These are phyloP conservation scores for Agrotis puta DNA, from an alignment of 2,888 invertebrate species.

Conservation along the genomic window DNA sequence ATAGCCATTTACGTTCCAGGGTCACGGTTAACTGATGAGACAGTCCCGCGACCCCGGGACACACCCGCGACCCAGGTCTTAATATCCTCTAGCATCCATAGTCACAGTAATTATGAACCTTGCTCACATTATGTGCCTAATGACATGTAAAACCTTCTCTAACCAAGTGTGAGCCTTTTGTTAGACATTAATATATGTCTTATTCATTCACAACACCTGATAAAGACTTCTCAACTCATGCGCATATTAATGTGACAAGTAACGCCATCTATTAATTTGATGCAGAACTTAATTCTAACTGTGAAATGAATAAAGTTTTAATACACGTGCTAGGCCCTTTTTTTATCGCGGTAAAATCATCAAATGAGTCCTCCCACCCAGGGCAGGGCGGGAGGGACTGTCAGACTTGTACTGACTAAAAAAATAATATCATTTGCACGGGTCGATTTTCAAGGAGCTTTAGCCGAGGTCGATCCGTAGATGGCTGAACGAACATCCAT, in stretches of 20 bases:
- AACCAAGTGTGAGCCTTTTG: not conserved
- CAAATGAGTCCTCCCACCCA: too few species aligned
- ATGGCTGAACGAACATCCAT: too few species aligned
- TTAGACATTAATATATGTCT: conserved; percentile 15
- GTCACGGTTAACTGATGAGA: too few species aligned
- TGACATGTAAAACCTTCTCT: not conserved
- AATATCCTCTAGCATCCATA: too few species aligned
- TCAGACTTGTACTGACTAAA: too few species aligned
- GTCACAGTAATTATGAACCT: not conserved
- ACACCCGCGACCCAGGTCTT: too few species aligned
- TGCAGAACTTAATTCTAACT: conserved; percentile 59
- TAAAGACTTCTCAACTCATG: conserved; percentile 45
- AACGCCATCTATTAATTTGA: conserved; percentile 67
- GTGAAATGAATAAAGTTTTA: conserved; percentile 13
- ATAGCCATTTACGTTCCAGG: too few species aligned
- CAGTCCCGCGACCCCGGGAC: too few species aligned
- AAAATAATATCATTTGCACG: not conserved
- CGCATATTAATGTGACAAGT: conserved; percentile 52
- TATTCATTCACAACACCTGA: conserved; percentile 28
- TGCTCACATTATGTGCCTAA: not conserved
- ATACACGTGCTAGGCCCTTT: not conserved
- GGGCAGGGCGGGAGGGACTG: too few species aligned
- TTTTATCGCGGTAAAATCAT: too few species aligned
- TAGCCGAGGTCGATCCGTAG: too few species aligned
- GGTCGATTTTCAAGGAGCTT: too few species aligned